Percentiles rank a stretch among this genome's conserved stretches.
These are phyloP conservation scores for Marcusenius ussheri DNA, from an alignment of 2,113 vertebrate species.

Conservation along the genomic window DNA sequence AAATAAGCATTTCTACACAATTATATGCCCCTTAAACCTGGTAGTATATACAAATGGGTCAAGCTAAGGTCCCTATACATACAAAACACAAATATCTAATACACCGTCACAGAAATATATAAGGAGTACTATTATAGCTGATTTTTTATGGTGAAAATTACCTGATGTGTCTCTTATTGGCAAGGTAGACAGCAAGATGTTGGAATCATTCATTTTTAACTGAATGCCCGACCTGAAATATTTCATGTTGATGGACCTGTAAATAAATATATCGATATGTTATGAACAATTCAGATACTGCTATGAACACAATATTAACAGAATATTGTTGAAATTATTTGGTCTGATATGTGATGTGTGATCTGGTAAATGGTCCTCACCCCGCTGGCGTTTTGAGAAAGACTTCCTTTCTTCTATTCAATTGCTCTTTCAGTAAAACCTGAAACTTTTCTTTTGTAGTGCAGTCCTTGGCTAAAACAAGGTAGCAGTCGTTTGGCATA, in stretches of 20 bases:
- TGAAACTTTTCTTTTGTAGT: constrained; percentile 6
- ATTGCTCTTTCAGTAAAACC: constrained; percentile 8
- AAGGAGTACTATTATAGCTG: background rate
- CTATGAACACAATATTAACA: background rate
- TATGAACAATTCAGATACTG: background rate
- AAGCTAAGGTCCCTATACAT: background rate
- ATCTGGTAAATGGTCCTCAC: background rate
- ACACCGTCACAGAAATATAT: background rate
- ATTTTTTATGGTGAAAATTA: background rate
- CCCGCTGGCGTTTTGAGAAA: background rate
- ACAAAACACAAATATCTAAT: background rate
- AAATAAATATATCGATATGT: background rate
- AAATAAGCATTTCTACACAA: background rate
- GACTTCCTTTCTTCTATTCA: background rate
- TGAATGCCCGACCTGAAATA: background rate
- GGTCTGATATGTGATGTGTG: background rate
- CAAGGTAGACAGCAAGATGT: constrained; percentile 1
- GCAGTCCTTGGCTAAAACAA: constrained; percentile 13
- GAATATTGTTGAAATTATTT: background rate
- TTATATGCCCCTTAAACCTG: background rate
- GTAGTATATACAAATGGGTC: background rate
- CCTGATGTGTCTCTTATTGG: constrained; percentile 22
- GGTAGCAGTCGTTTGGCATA: constrained; percentile 15
- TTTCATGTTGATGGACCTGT: constrained; percentile 6
- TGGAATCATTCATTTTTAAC: constrained; percentile 15